phyloP scores from a whole-genome alignment of 2,113 vertebrate species.

The Caranx melampygus region DNA sequence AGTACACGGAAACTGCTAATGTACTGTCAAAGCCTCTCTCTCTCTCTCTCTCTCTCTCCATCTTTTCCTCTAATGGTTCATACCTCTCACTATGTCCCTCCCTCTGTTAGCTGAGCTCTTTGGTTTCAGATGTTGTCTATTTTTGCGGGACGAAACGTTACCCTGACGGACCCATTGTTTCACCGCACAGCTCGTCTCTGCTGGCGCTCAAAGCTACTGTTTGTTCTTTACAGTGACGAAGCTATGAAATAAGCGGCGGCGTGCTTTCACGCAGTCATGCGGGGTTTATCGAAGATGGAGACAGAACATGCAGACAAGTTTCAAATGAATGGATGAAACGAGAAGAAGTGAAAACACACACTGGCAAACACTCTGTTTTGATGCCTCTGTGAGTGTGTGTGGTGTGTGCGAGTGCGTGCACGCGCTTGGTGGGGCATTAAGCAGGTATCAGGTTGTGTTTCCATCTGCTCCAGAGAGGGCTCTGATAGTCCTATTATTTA shows the following conservation, averaged over 20 bases:
- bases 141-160: constrained; percentile 53
- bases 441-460: constrained; percentile 84
- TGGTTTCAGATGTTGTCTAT: constrained; percentile 68
- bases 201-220: constrained; percentile 13
- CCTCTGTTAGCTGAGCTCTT: constrained; percentile 64
- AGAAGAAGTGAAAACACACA: constrained; percentile 42
- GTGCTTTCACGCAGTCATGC: background rate
- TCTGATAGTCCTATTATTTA: constrained; percentile 84
- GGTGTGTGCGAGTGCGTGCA: constrained; percentile 23
- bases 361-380: constrained; percentile 22
- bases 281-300: constrained; percentile 32
- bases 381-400: constrained; percentile 19
- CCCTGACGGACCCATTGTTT: constrained; percentile 56
- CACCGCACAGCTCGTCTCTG: constrained; percentile 40
- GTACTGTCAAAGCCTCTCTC: constrained; percentile 56
- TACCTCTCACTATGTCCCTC: constrained; percentile 28
- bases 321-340: constrained; percentile 31
- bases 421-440: constrained; percentile 71
- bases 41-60: constrained; percentile 3
- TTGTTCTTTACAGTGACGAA: constrained; percentile 8
- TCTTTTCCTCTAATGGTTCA: constrained; percentile 15
- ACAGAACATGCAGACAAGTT: constrained; percentile 22
- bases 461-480: constrained; percentile 82
- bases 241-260: background rate
- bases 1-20: constrained; percentile 67